phyloP scores from a whole-genome alignment of 2,888 invertebrate species.

The Meiosimyza platycephala region DNA sequence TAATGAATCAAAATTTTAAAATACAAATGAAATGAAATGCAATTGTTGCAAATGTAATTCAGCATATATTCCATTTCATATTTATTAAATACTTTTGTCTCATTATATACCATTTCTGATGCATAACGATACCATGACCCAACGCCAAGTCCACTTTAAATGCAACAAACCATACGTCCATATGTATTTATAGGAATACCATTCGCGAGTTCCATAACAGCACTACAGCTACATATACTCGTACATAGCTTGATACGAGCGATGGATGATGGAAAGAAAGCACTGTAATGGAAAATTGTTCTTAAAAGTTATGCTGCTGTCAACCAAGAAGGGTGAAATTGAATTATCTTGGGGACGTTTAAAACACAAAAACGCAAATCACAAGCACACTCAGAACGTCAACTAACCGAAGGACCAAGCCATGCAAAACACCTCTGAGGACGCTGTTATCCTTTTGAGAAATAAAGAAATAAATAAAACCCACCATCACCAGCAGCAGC shows the following conservation, averaged over 20 bases:
- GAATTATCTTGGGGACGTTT: constrained; percentile 19
- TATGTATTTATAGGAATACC: no score
- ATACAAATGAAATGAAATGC: no score
- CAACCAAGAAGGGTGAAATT: constrained; percentile 6
- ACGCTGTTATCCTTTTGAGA: constrained; percentile 29
- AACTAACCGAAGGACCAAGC: constrained; percentile 32
- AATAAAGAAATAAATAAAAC: constrained; percentile 1
- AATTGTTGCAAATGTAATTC: no score
- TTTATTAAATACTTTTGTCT: no score
- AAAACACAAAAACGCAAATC: constrained; percentile 23
- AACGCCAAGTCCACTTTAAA: no score
- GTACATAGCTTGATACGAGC: not conserved
- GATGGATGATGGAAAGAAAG: constrained; percentile 16
- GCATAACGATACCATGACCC: no score
- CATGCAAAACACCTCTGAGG: constrained; percentile 32
- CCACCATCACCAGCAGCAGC: not conserved
- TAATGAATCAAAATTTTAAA: no score
- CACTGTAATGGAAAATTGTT: constrained; percentile 12
- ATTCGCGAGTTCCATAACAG: no score
- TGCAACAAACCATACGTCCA: no score
- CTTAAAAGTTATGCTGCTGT: constrained; percentile 3
- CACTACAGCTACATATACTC: not conserved
- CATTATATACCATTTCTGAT: no score
- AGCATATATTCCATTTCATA: no score
- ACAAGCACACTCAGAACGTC: constrained; percentile 29